Evolutionary conservation across 1,140 invertebrate genomes (phyloP).

Genomic region (Drosophila ohnishii): DNA sequence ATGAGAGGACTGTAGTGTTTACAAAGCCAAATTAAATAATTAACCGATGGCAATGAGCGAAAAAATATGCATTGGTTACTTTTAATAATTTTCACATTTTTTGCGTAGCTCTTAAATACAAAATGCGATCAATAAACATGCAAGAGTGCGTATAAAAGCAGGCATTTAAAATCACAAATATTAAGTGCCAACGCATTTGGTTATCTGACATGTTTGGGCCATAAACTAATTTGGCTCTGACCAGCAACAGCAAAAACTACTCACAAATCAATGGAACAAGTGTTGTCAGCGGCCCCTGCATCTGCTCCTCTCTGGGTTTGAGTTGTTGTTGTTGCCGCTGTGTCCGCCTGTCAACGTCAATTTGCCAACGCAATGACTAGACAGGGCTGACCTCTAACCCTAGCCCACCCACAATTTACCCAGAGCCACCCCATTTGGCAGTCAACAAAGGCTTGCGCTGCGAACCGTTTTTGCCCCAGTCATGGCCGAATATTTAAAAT

Average conservation of each 20-base stretch:
- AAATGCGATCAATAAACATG: neutral
- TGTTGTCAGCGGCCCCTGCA: constrained; percentile 20
- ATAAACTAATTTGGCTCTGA: constrained; percentile 48
- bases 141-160: neutral
- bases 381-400: constrained; percentile 29
- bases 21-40: constrained; percentile 9
- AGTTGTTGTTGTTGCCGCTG: constrained; percentile 6
- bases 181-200: constrained; percentile 9
- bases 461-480: constrained; percentile 28
- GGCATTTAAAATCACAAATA: neutral
- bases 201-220: constrained; percentile 27
- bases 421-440: neutral
- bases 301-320: neutral
- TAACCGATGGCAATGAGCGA: neutral
- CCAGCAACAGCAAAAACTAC: constrained; percentile 27
- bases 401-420: constrained; percentile 11
- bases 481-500: constrained; percentile 51
- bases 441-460: constrained; percentile 18
- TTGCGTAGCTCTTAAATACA: neutral
- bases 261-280: constrained; percentile 55
- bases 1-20: neutral
- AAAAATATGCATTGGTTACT: neutral
- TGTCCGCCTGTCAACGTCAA: constrained; percentile 62
- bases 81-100: constrained; percentile 8
- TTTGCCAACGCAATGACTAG: constrained; percentile 51